These are phyloP conservation scores for Apaloderma vittatum DNA, from an alignment of 2,113 vertebrate species.

Conservation along the genomic window DNA sequence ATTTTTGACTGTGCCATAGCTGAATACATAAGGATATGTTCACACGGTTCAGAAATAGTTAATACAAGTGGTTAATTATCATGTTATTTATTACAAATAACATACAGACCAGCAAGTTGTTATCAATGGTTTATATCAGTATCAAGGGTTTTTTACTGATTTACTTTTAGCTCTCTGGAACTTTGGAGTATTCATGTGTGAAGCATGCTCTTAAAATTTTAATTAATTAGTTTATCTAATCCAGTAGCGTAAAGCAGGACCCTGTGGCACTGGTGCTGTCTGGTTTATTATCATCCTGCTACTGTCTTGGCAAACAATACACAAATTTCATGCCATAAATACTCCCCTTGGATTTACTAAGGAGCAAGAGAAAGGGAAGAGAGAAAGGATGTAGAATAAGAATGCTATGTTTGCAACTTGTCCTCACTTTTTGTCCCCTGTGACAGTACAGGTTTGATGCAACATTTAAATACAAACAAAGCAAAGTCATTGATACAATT, in stretches of 20 bases:
- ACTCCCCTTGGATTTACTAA: not conserved
- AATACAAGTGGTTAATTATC: not conserved
- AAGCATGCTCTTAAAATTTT: not conserved
- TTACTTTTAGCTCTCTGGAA: not conserved
- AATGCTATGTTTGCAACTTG: constrained; percentile 32
- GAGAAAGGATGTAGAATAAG: not conserved
- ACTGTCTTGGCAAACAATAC: not conserved
- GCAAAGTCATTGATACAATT: constrained; percentile 42
- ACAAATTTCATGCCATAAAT: not conserved
- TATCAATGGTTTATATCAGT: not conserved
- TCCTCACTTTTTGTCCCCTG: not conserved
- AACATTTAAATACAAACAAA: constrained; percentile 62
- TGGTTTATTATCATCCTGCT: not conserved
- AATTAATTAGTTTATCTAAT: constrained; percentile 2
- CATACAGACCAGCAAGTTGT: not conserved
- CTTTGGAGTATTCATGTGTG: not conserved
- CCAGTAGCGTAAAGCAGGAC: not conserved
- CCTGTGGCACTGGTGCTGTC: not conserved
- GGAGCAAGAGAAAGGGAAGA: not conserved
- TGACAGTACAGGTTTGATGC: constrained; percentile 35
- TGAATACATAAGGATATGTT: not conserved
- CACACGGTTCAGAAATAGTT: not conserved
- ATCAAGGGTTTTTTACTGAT: not conserved
- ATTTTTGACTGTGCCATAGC: not conserved
- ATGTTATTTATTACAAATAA: not conserved